phyloP scores from a whole-genome alignment of 2,113 vertebrate species.

The Clinocottus analis region DNA sequence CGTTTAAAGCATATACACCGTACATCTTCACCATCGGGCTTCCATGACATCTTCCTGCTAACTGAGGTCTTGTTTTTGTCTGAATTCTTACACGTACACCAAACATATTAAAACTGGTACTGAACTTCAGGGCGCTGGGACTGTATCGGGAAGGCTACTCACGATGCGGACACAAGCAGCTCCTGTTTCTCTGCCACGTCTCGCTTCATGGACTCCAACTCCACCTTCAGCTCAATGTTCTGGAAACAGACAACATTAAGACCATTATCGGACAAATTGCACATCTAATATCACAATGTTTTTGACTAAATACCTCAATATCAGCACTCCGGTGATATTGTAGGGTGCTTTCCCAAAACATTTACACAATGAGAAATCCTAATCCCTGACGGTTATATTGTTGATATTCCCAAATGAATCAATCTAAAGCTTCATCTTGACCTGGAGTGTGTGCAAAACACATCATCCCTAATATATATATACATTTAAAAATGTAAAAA shows the following conservation, averaged over 20 bases:
- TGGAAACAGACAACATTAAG: slow-evolving; percentile 65
- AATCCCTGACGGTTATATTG: not conserved
- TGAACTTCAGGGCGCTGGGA: not conserved
- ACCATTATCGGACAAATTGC: not conserved
- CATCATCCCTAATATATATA: not conserved
- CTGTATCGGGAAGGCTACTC: slow-evolving; percentile 75
- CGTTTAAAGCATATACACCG: not conserved
- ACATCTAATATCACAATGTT: not conserved
- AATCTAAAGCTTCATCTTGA: slow-evolving; percentile 4
- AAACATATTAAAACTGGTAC: not conserved
- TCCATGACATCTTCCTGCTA: not conserved
- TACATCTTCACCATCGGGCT: not conserved
- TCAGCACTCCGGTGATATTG: not conserved
- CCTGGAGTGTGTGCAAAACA: not conserved
- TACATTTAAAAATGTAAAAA: not conserved
- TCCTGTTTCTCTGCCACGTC: slow-evolving; percentile 93
- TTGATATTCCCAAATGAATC: not conserved
- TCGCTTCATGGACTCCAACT: slow-evolving; percentile 94
- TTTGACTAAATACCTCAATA: not conserved
- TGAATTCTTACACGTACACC: not conserved
- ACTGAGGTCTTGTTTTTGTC: not conserved
- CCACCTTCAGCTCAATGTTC: slow-evolving; percentile 99
- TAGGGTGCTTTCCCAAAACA: not conserved
- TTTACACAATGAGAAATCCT: not conserved
- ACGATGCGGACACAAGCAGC: slow-evolving; percentile 96